Conservation (phyloP, 2,888 invertebrate genomes). For the Smittia sp. region DNA sequence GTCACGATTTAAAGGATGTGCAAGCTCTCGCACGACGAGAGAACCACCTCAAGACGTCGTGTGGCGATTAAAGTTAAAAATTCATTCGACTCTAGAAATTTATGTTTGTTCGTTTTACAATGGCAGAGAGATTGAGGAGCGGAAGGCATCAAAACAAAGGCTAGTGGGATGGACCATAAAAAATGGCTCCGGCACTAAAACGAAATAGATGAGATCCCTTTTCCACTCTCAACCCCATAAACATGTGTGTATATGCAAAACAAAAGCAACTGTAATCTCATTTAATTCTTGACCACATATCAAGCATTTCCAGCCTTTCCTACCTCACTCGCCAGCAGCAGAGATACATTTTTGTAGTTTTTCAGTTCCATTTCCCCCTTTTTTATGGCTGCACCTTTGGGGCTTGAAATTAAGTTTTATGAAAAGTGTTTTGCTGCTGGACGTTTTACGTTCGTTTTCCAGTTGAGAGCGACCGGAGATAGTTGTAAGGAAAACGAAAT, state of each 20-base stretch:
- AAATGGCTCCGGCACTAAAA: constrained; percentile 33
- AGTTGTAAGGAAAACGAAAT: constrained; percentile 11
- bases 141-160: background rate
- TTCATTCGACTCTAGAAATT: constrained; percentile 6
- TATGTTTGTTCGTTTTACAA: constrained; percentile 1
- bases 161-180: constrained; percentile 26
- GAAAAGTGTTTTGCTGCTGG: constrained; percentile 17
- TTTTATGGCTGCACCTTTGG: constrained; percentile 3
- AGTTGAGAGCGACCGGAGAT: background rate
- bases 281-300: constrained; percentile 40
- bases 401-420: background rate
- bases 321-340: background rate
- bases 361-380: background rate
- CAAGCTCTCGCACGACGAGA: too few species aligned
- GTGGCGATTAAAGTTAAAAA: constrained; percentile 11
- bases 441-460: background rate
- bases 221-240: background rate
- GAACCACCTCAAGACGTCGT: background rate
- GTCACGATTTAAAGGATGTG: too few species aligned
- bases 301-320: constrained; percentile 24
- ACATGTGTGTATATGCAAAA: background rate
- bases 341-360: background rate
- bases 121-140: background rate
- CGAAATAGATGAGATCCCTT: constrained; percentile 22
- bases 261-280: constrained; percentile 34